Base-by-base conservation (phyloP, 2,113 vertebrate genomes). In the Panthera uncia region DNA sequence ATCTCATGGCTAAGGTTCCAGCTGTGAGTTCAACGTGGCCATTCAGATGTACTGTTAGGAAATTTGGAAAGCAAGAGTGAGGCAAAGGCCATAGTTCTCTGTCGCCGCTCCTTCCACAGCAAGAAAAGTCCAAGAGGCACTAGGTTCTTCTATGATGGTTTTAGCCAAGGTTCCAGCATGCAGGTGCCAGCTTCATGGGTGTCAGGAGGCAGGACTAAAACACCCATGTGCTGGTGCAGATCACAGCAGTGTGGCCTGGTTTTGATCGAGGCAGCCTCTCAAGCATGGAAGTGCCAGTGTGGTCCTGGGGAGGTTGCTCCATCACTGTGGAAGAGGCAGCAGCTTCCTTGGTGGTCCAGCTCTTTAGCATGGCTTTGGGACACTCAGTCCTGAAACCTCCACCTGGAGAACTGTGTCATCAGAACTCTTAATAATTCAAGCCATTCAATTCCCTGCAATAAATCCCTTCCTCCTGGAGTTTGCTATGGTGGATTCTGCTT, bases 211-310 rank as follows among this genome's bases (percentile, higher is more conserved):
- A 63, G 52, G n/a, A 33, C 33, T 21, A 23, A 52, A 36, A 73
- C 38, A 55, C 12, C 1, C 0, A 4, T 27, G 38, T n/a, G 13
- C 31, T 52, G 55, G 21, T n/a, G 16, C 19, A 50, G n/a, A 57
- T 78, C 61, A 10, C 0, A 66, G 36, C 5, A 19, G 11, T 7
- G 27, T 29, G 33, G 66, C 69, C 14, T 3, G 7, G n/a, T 10
- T 81, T 57, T 68, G 27, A 74, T 12, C 21, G 0, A 13, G 2
- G 29, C 25, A 71, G 15, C n/a, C 66, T 76, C 84, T 85, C 33
- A 7, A 36, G 50, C 33, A 33, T 0, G 4, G 36, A 11, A 19
- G 13, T 27, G 10, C 18, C 15, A 5, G 4, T 1, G n/a, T 5
- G 6, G 78, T 7, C 94, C 80, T 57, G 45, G 11, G 76, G 57